Base-by-base conservation (phyloP, 2,113 vertebrate species). In the Dasyornis broadbenti region DNA sequence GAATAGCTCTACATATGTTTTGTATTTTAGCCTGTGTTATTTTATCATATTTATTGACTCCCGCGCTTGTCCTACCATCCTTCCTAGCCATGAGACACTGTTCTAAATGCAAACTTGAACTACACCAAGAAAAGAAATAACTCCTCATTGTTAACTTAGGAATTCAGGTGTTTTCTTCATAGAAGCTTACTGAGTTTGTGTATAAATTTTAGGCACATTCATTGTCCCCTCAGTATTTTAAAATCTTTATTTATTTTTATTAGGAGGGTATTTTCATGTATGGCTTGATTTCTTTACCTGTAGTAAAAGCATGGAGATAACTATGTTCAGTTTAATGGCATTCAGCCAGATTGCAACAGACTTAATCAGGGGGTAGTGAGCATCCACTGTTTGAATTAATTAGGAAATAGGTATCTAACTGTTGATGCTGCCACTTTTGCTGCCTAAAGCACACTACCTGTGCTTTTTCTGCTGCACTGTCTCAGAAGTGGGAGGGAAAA, bases 311-410 rank as follows among this genome's bases (percentile, higher is more conserved):
- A 40, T 37, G 31, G n/a, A 89, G 61, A 75, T 63, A 65, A 56
- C 33, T 85, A 24, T 54, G 56, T 79, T 92, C 35, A 44, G 15
- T 78, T 77, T 87, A 87, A 63, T 76, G 64, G 15, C 88, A 54
- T 83, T 84, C 53, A 94, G 66, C 45, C 59, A 85, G 93, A 96
- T 82, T 13, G 9, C 84, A 92, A 66, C 53, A 89, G 57, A 86
- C 49, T 94, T 93, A 95, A 81, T 95, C 73, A 80, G 79, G 59
- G 42, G 20, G 60, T 80, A 94, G 60, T 69, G 40, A 92, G 73
- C 52, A 86, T 90, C 92, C 94, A 59, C 52, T 89, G 76, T 82
- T 90, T 90, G 52, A 95, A 92, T 95, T 92, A 87, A 89, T 86
- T 94, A 86, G 64, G 77, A 93, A 89, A 93, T 66, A 93, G 63